Percentiles rank a stretch among this genome's conserved stretches.
Conservation (phyloP, 2,113 vertebrate genomes). For the Gorsachius goisagi region DNA sequence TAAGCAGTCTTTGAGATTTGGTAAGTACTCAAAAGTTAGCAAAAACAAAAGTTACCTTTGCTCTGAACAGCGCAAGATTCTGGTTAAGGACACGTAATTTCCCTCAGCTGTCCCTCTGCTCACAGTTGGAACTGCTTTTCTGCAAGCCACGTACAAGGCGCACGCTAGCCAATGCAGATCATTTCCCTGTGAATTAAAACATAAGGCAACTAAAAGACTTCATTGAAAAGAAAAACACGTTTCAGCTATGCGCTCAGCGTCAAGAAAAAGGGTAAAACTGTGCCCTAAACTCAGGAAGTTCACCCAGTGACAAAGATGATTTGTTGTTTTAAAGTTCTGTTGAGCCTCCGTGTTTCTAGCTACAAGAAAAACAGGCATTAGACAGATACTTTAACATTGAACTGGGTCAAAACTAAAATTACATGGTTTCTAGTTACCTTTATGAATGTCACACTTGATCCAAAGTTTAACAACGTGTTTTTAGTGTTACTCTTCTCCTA, state of each 20-base stretch:
- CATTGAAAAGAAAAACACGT: not conserved
- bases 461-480: not conserved
- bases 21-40: not conserved
- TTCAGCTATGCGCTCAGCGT: rapidly evolving
- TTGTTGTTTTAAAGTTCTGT: not conserved
- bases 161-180: conserved; percentile 93
- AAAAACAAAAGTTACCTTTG: conserved; percentile 80
- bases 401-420: not conserved
- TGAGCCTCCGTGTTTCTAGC: not conserved
- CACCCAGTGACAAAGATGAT: not conserved
- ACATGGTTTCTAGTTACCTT: not conserved
- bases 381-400: not conserved
- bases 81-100: conserved; percentile 92
- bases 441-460: not conserved
- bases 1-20: not conserved
- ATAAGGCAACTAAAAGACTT: not conserved
- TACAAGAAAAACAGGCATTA: not conserved
- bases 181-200: conserved; percentile 81
- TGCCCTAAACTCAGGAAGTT: rapidly evolving
- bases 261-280: not conserved
- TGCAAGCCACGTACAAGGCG: conserved; percentile 91
- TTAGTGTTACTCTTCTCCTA: not conserved
- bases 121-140: conserved; percentile 88
- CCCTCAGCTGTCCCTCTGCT: conserved; percentile 88
- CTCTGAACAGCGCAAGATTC: conserved; percentile 87